A percentile compares a stretch with the other conserved stretches of the same genome.
Conservation (phyloP, 1,140 invertebrate genomes). For the Heterodera carotae region DNA sequence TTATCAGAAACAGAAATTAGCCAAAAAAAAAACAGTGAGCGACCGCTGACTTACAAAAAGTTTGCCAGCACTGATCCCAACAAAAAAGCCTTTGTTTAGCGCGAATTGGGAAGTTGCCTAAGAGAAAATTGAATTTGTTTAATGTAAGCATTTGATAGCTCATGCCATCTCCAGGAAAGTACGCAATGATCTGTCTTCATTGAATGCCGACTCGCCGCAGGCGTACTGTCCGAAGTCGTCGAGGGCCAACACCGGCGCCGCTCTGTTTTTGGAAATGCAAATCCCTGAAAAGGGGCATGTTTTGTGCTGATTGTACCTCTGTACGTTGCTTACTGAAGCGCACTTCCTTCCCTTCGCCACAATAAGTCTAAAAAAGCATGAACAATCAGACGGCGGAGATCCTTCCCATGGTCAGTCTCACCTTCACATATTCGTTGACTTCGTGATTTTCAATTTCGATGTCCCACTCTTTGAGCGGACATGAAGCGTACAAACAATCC, state of each 20-base stretch:
- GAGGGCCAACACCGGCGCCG: conserved; percentile 20
- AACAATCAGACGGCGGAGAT: background rate
- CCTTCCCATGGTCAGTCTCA: background rate
- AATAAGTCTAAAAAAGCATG: conserved; percentile 19
- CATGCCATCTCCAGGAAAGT: conserved; percentile 36
- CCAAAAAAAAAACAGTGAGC: background rate
- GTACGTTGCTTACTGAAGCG: conserved; percentile 19
- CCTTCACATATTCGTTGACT: conserved; percentile 39
- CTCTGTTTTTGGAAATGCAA: background rate
- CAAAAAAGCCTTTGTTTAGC: conserved; percentile 39
- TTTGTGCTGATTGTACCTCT: background rate
- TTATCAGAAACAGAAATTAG: background rate
- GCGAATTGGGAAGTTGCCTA: conserved; percentile 36
- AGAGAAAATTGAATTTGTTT: background rate
- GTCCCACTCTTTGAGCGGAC: conserved; percentile 24
- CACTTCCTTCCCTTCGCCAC: conserved; percentile 30
- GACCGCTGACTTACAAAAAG: conserved; percentile 22
- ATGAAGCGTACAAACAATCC: conserved; percentile 34
- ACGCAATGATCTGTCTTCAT: conserved; percentile 39
- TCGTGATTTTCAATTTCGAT: conserved; percentile 19
- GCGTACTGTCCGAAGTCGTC: conserved; percentile 38
- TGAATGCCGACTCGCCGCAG: conserved; percentile 30
- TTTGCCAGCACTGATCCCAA: conserved; percentile 37
- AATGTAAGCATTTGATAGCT: background rate
- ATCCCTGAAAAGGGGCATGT: background rate